Percentiles rank a stretch among this genome's conserved stretches.
Evolutionary conservation across 2,113 vertebrate genomes (phyloP).

Genomic region (Rutilus rutilus): DNA sequence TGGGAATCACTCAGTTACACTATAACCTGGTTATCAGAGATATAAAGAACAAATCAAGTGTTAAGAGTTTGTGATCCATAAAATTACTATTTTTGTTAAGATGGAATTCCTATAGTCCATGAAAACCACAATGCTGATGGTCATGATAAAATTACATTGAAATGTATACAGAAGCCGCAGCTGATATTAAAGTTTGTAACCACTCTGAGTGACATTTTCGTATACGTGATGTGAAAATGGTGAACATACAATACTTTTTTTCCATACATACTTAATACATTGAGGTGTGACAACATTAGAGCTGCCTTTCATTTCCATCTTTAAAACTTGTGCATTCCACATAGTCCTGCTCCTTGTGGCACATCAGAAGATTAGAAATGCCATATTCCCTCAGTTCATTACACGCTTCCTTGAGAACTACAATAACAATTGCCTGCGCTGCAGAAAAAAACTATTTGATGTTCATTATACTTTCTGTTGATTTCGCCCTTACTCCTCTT

Average conservation of each 20-base stretch:
- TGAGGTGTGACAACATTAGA: not conserved
- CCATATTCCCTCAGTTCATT: conserved; percentile 73
- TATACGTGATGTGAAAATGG: too few species aligned
- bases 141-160: not conserved
- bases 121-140: not conserved
- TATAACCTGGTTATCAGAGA: not conserved
- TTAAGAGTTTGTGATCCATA: conserved; percentile 18
- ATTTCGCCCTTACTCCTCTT: conserved; percentile 57
- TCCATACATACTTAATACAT: not conserved
- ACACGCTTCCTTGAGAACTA: conserved; percentile 72
- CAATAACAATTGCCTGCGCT: conserved; percentile 67
- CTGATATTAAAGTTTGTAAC: not conserved
- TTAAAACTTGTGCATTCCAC: conserved; percentile 49
- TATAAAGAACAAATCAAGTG: conserved; percentile 2
- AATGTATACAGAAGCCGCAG: not conserved
- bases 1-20: not conserved
- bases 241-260: not conserved
- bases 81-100: not conserved
- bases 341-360: conserved; percentile 46
- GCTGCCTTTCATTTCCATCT: conserved; percentile 8
- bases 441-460: conserved; percentile 67
- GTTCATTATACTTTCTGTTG: conserved; percentile 73
- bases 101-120: not conserved
- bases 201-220: not conserved
- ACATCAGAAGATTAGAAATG: conserved; percentile 63